These are phyloP conservation scores for Spatulosminthurus flaviceps DNA, from an alignment of 2,888 invertebrate genomes.

Conservation along the genomic window DNA sequence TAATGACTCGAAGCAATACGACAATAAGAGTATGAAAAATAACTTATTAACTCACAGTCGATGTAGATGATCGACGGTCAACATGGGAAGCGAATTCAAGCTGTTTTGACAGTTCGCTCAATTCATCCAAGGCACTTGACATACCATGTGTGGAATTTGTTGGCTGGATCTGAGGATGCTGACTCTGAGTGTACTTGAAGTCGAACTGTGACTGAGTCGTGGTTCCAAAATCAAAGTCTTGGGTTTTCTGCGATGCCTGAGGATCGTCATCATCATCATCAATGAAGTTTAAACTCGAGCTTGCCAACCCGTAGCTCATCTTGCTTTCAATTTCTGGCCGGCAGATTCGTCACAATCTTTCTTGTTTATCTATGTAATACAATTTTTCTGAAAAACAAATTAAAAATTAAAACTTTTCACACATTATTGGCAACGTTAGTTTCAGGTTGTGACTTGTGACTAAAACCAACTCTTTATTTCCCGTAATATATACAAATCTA, in stretches of 20 bases:
- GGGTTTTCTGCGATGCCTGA: slow-evolving; percentile 25
- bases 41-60: slow-evolving; percentile 32
- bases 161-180: slow-evolving; percentile 27
- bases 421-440: too few species aligned
- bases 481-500: too few species aligned
- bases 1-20: not conserved
- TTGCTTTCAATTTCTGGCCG: too few species aligned
- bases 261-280: slow-evolving; percentile 45
- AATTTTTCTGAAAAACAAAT: too few species aligned
- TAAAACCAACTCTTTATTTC: too few species aligned
- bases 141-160: not conserved
- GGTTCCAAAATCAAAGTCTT: slow-evolving; percentile 40
- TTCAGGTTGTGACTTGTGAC: too few species aligned
- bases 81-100: slow-evolving; percentile 20
- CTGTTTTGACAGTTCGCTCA: slow-evolving; percentile 38
- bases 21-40: not conserved
- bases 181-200: slow-evolving; percentile 43
- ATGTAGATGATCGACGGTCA: slow-evolving; percentile 43
- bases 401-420: too few species aligned
- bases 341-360: too few species aligned
- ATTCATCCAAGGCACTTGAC: slow-evolving; percentile 27
- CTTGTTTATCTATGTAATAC: too few species aligned
- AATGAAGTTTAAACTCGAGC: slow-evolving; percentile 42
- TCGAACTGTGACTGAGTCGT: slow-evolving; percentile 43
- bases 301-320: slow-evolving; percentile 43